A percentile compares a stretch with the other conserved stretches of the same genome.
These are phyloP conservation scores for Drosophila aldrichi DNA, from an alignment of 2,888 invertebrate genomes.

Conservation along the genomic window DNA sequence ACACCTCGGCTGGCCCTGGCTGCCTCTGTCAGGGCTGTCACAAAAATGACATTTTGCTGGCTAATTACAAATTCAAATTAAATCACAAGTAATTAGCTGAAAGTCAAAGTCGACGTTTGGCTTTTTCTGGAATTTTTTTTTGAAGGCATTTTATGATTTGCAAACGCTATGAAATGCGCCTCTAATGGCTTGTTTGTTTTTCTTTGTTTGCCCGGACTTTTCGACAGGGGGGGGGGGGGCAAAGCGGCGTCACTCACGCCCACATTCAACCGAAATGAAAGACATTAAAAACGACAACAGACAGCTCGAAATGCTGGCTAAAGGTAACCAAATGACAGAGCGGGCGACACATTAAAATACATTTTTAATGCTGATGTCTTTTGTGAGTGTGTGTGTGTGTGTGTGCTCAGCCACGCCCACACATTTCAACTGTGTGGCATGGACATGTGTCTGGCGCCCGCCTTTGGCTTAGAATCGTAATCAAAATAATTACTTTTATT, in stretches of 20 bases:
- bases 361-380: slow-evolving; percentile 75
- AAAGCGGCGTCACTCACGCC: slow-evolving; percentile 20
- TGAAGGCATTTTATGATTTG: slow-evolving; percentile 75
- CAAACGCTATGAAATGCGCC: slow-evolving; percentile 69
- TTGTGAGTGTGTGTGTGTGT: slow-evolving; percentile 27
- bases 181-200: slow-evolving; percentile 66
- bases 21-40: slow-evolving; percentile 67
- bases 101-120: slow-evolving; percentile 61
- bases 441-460: slow-evolving; percentile 31
- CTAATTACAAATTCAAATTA: slow-evolving; percentile 83
- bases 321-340: slow-evolving; percentile 56
- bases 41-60: slow-evolving; percentile 73
- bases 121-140: slow-evolving; percentile 56
- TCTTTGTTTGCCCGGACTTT: slow-evolving; percentile 41
- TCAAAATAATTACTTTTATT: slow-evolving; percentile 78
- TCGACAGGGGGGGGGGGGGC: not conserved
- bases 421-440: slow-evolving; percentile 30
- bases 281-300: slow-evolving; percentile 73
- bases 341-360: slow-evolving; percentile 75
- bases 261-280: slow-evolving; percentile 60
- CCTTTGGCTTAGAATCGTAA: slow-evolving; percentile 63
- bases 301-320: slow-evolving; percentile 45
- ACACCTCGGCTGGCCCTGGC: slow-evolving; percentile 12
- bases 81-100: slow-evolving; percentile 77
- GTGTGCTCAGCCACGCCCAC: slow-evolving; percentile 39